Evolutionary conservation across 2,113 vertebrate genomes (phyloP), one percentile per base, ranked within the genome.

Genomic region (Clarias gariepinus): DNA sequence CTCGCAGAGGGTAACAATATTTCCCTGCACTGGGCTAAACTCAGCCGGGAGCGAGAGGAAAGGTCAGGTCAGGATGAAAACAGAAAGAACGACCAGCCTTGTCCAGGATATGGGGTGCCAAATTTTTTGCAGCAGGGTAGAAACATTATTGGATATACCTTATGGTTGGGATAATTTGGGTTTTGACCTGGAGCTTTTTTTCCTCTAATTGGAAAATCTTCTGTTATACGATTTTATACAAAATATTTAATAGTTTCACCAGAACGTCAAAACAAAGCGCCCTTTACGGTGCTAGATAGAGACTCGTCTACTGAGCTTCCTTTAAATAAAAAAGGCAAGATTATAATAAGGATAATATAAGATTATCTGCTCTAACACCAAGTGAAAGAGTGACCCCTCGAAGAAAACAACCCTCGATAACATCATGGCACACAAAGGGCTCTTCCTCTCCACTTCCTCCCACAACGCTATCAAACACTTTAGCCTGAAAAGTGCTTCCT

Each of bases 361-460:
- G 23, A 21, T 30, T 57, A 30, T 63, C 6, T 80, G 25, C 36
- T 58, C 18, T 60, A 80, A 41, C n/a, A 57, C 55, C 19, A 55
- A 83, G 69, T 55, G 28, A 83, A 64, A 36, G 63, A 73, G 21
- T 58, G 73, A 71, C 58, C 78, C 69, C 30, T 58, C 33, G 55
- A 73, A 66, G 64, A 79, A 36, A 30, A 68, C 36, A 71, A 89
- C 68, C 33, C 85, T 28, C n/a, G 28, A 89, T 85, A 87, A 82
- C 82, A 87, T 81, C 53, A 13, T 52, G 69, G 21, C n/a, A 36
- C 61, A 87, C 52, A 83, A 53, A 84, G 53, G 53, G 58, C 81
- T 74, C 85, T 88, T 85, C 73, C 61, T 80, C 63, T 89, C 64
- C 81, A 86, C 52, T 86, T 89, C 82, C 86, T 87, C 84, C 83